Evolutionary conservation across 1,140 invertebrate species (phyloP).

Genomic region (Luehdorfia chinensis): DNA sequence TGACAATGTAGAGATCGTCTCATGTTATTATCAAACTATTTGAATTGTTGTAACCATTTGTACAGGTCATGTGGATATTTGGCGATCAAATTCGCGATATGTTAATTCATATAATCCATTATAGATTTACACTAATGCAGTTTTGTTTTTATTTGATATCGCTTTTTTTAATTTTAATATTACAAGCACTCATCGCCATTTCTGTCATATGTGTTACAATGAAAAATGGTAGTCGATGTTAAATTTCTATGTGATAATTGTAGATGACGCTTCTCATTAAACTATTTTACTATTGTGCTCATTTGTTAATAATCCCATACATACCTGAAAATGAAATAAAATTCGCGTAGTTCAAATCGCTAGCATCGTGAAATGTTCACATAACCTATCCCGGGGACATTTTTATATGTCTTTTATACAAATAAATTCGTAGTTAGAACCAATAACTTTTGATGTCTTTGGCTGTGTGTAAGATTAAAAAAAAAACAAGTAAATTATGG

Average conservation of each 20-base stretch:
- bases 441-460: slow-evolving; percentile 71
- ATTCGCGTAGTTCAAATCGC: slow-evolving; percentile 49
- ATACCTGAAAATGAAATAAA: slow-evolving; percentile 15
- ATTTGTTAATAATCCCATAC: slow-evolving; percentile 21
- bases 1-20: not conserved
- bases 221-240: slow-evolving; percentile 71
- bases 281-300: slow-evolving; percentile 32
- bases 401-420: slow-evolving; percentile 58
- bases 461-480: slow-evolving; percentile 71
- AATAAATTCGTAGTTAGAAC: slow-evolving; percentile 58
- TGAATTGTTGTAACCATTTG: slow-evolving; percentile 53
- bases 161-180: slow-evolving; percentile 46
- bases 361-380: slow-evolving; percentile 76
- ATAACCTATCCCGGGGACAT: slow-evolving; percentile 60
- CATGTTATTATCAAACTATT: slow-evolving; percentile 23
- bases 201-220: slow-evolving; percentile 60
- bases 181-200: slow-evolving; percentile 40
- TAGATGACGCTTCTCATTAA: slow-evolving; percentile 43
- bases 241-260: slow-evolving; percentile 39
- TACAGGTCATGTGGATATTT: slow-evolving; percentile 77
- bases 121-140: slow-evolving; percentile 42
- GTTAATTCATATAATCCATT: slow-evolving; percentile 43
- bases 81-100: slow-evolving; percentile 69
- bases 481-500: slow-evolving; percentile 40
- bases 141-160: slow-evolving; percentile 46